phyloP scores from a whole-genome alignment of 1,140 invertebrate species.

The Drosophila ogumai region DNA sequence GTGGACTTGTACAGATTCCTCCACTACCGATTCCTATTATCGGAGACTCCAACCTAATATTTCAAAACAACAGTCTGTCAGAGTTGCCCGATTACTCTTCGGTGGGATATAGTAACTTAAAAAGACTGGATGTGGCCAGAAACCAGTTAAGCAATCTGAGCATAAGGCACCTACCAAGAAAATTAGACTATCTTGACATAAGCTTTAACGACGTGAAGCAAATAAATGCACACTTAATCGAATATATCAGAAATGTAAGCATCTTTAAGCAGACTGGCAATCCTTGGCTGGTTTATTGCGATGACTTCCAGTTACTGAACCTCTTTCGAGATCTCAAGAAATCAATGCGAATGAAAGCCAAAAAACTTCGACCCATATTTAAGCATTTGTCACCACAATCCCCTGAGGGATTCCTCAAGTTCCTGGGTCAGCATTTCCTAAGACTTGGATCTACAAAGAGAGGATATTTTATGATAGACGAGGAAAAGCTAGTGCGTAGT shows the following conservation, averaged over 20 bases:
- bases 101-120: constrained; percentile 3
- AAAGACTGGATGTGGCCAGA: constrained; percentile 10
- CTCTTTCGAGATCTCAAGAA: neutral
- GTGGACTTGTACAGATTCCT: constrained; percentile 7
- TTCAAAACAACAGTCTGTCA: neutral
- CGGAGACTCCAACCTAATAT: neutral
- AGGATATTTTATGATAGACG: constrained; percentile 10
- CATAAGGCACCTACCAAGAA: neutral
- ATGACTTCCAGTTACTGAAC: neutral
- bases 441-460: constrained; percentile 1
- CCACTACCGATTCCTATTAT: constrained; percentile 7
- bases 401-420: constrained; percentile 11
- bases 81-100: neutral
- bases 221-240: neutral
- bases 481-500: neutral
- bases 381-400: neutral
- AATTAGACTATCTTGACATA: constrained; percentile 14
- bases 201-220: constrained; percentile 8
- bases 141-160: neutral
- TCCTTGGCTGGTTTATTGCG: constrained; percentile 14
- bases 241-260: neutral
- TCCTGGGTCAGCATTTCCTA: constrained; percentile 5
- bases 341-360: neutral
- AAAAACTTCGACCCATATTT: neutral
- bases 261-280: constrained; percentile 21